Evolutionary conservation across 2,888 invertebrate species (phyloP).

Genomic region (Lepidocyrtinus sp.): DNA sequence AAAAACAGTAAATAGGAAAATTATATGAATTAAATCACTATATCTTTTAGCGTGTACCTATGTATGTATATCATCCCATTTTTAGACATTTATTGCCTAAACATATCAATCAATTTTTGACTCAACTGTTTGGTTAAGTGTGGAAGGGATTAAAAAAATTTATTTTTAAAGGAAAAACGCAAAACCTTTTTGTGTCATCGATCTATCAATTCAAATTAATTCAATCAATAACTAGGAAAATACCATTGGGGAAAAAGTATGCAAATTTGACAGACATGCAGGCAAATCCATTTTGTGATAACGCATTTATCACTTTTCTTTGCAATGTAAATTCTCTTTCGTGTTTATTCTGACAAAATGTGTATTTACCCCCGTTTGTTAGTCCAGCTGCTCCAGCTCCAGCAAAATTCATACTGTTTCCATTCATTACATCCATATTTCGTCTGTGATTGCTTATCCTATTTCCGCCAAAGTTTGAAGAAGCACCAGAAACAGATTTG

Average conservation of each 20-base stretch:
- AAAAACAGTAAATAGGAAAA: too few relatives aligned
- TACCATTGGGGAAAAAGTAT: background rate
- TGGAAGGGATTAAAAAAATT: too few relatives aligned
- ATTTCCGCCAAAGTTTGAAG: slow-evolving; percentile 48
- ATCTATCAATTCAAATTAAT: background rate
- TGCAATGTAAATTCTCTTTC: background rate
- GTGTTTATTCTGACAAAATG: background rate
- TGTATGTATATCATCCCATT: background rate
- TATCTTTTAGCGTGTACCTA: slow-evolving; percentile 17
- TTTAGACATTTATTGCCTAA: background rate
- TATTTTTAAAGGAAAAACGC: too few relatives aligned
- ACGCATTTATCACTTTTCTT: background rate
- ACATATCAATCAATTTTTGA: too few relatives aligned
- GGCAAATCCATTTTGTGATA: background rate
- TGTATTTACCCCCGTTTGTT: slow-evolving; percentile 44
- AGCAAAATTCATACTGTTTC: slow-evolving; percentile 1
- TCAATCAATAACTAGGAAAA: background rate
- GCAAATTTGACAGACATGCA: background rate
- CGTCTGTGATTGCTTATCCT: slow-evolving; percentile 42
- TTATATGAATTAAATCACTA: slow-evolving; percentile 20
- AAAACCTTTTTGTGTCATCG: too few relatives aligned
- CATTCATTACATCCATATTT: slow-evolving; percentile 49
- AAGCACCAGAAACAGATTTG: background rate
- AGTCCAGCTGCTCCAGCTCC: slow-evolving; percentile 7
- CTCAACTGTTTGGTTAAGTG: too few relatives aligned